Base-by-base conservation (phyloP, 2,113 vertebrate species). In the Mixornis gularis region DNA sequence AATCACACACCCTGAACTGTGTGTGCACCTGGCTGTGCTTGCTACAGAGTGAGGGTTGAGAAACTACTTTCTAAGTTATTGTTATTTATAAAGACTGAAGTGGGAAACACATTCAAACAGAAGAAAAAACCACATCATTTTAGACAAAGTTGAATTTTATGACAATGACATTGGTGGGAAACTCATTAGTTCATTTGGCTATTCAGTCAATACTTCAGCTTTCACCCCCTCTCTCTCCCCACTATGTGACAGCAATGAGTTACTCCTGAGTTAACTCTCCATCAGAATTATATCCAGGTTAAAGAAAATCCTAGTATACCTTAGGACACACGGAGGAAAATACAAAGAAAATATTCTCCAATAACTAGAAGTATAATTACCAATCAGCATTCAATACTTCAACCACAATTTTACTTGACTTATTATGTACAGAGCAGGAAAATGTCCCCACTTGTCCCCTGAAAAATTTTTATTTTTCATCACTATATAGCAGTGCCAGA, bases 21-120 rank as follows among this genome's bases (percentile, higher is more conserved):
- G 36, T 30, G 56, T 95, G 89, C 93, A 95, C 93, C 92, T 96
- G 94, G 93, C 26, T 76, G 36, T 70, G 71, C 56, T 94, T 91
- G 49, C 81, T 89, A 53, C 11, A 52, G 59, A 85, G 30, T 3
- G 26, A 81, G 46, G 29, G 66, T 41, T 78, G 70, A 68, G 63
- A 56, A 95, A 91, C 29, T 68, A 51, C 52, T 58, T 89, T 80
- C 44, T 70, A 66, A 76, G 52, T 85, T 81, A 36, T 20, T 64
- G 30, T 77, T 74, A 63, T 38, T 56, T 79, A 53, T 27, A 65
- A 29, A 38, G 56, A 68, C 85, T 85, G 26, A 87, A 60, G 41
- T 30, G 14, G 70, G 9, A 79, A 84, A 66, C 25, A 52, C 48
- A 60, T 87, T 94, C 66, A 79, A 81, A 60, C 13, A 86, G 27